Base-by-base conservation (phyloP, 2,113 vertebrate species). In the Spea bombifrons region DNA sequence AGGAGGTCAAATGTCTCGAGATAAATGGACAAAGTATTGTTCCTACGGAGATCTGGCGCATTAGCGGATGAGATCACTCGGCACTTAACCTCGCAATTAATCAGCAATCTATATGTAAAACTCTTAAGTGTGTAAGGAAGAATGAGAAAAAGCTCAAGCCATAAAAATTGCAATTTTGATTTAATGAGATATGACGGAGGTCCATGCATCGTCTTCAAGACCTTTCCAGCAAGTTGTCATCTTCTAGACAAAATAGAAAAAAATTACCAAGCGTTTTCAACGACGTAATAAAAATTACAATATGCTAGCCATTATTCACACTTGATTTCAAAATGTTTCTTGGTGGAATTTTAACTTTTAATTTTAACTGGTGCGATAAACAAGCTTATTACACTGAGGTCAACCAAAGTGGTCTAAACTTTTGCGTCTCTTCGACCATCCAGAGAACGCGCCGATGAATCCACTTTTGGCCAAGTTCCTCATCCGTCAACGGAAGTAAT, bases 51-150 rank as follows among this genome's bases (percentile, higher is more conserved):
- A 5, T 5, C 73, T 50, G 9, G 3, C 12, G n/a, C 46, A 17
- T 7, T 57, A 52, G 48, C 10, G 50, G 49, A 75, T 75, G 74
- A 53, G 74, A 64, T 75, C 74, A 67, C 64, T 8, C 44, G 48
- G 74, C 74, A 13, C 49, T 13, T 7, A 7, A 64, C 61, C 73
- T 46, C 12, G 61, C 30, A 45, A 75, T 67, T 57, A 57, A 75
- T 66, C 48, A 15, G 4, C 47, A 52, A 75, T 75, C 63, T 75
- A 67, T 75, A 75, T 75, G 74, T 67, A 75, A 75, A 75, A 66
- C 9, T 49, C 16, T 44, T 3, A 9, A 10, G 59, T 75, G 49
- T 50, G 30, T 61, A 30, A 16, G 46, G 13, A 75, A 45, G 7
- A 16, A 48, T 17, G 9, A 49, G 71, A 66, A 68, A 65, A 68